Evolutionary conservation across 2,797 vertebrate genomes (phyloP), one percentile per base, ranked within the genome.

Genomic region (Jordanella pulchra): DNA sequence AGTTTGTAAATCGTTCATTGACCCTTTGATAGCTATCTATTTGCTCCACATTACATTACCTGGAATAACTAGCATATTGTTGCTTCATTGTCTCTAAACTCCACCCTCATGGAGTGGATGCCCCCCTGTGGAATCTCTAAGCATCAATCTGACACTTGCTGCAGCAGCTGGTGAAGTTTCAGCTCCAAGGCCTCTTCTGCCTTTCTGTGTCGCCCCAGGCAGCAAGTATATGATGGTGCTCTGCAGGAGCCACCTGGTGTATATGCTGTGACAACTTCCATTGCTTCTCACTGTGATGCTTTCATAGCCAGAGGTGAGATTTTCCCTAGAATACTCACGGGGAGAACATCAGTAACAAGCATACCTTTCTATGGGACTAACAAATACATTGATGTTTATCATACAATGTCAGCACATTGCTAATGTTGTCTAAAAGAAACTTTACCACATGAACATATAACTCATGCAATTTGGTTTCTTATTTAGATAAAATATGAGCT

Each of bases 131-230:
- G 28, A 17, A 32, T 4, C 5, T 50, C 21, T 21, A 1, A 50
- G 68, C 35, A 39, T 39, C 35, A 39, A 39, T 39, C 48, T 53
- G 77, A 50, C 66, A 63, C 69, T 25, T 7, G 69, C 45, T 63
- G 72, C 61, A 78, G 80, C 83, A 82, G 83, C 81, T 83, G 82
- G 2, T 67, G 21, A 45, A 66, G 75, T 55, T 69, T 82, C 63
- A 21, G 60, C 65, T 82, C 83, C 79, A 73, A 73, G 39, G 60
- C 73, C 35, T 55, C 39, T 42, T 32, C 60, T 51, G 55, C 2
- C 13, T 65, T 45, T 76, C 51, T 77, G 50, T 42, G 71, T 82
- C 21, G 79, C 83, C 77, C 65, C 63, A 48, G 73, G 81, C 87
- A 77, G 78, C 70, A 72, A 72, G 79, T 82, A 74, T 82, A 74